phyloP scores from a whole-genome alignment of 2,797 vertebrate genomes.

The Hypotaenidia philippensis region DNA sequence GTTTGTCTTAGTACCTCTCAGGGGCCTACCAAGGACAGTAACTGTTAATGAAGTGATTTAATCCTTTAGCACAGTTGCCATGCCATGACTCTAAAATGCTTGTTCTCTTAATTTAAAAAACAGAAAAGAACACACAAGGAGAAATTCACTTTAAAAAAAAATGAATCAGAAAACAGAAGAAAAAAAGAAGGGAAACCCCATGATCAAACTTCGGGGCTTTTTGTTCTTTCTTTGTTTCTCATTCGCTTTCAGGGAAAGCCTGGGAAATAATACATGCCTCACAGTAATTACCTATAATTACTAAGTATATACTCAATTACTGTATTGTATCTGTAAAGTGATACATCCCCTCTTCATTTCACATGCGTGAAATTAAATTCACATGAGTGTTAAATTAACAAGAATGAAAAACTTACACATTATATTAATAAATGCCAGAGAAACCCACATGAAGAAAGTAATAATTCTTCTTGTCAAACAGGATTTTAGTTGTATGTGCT shows the following conservation, averaged over 20 bases:
- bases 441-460: neutral
- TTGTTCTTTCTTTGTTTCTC: neutral
- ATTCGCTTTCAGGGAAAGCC: neutral
- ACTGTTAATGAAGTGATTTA: neutral
- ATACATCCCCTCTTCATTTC: neutral
- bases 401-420: neutral
- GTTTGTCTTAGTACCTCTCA: neutral
- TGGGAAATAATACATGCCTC: neutral
- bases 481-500: neutral
- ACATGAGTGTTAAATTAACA: neutral
- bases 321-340: neutral
- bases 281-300: neutral
- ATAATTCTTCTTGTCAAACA: neutral
- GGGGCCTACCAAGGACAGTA: neutral
- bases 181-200: neutral
- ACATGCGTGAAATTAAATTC: neutral
- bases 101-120: neutral
- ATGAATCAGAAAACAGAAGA: accelerated
- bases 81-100: neutral
- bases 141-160: neutral
- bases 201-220: neutral
- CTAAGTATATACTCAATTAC: neutral
- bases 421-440: neutral
- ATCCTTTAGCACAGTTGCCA: neutral
- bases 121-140: neutral